Evolutionary conservation across 2,113 vertebrate genomes (phyloP), one percentile per base, ranked within the genome.

Genomic region (Istiophorus platypterus): DNA sequence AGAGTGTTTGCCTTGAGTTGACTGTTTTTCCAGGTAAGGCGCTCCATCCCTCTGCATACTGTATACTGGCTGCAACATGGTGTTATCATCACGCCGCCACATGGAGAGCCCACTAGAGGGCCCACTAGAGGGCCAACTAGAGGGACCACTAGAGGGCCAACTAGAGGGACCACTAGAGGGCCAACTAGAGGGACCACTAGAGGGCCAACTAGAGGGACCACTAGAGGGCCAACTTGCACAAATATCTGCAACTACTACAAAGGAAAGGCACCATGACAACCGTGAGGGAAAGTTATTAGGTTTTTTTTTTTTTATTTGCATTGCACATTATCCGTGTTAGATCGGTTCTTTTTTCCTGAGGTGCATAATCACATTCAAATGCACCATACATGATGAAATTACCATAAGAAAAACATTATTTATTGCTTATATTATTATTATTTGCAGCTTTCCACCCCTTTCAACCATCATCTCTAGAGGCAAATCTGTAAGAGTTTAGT

Each of bases 151-250:
- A 86, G 84, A 42, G 78, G 86, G 58, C 76, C 6, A 4, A 45
- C 51, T 62, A 34, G 7, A 17, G 4, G 0, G 11, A 0, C 65
- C 86, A 82, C 84, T 72, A 86, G 84, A 42, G 78, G 86, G 58
- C 76, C 6, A 4, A 45, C 51, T 62, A 34, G 7, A 17, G 4
- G 0, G 11, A 0, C 65, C 86, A 82, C 84, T 72, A 86, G 84
- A 42, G 78, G 86, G 58, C 76, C 6, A 4, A 45, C 51, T 15
- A 34, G 7, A 17, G 4, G 0, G 11, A 0, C 65, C 86, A 82
- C 84, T 72, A 86, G 84, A 42, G 78, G 86, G 58, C 76, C 6
- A 4, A 45, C 51, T 62, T 49, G 24, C 27, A 67, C 68, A 51
- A n/a, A 65, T 22, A 20, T 67, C 12, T 15, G 6, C 7, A 80